Base-by-base conservation (phyloP, 1,140 invertebrate species). In the Palaemon carinicauda region DNA sequence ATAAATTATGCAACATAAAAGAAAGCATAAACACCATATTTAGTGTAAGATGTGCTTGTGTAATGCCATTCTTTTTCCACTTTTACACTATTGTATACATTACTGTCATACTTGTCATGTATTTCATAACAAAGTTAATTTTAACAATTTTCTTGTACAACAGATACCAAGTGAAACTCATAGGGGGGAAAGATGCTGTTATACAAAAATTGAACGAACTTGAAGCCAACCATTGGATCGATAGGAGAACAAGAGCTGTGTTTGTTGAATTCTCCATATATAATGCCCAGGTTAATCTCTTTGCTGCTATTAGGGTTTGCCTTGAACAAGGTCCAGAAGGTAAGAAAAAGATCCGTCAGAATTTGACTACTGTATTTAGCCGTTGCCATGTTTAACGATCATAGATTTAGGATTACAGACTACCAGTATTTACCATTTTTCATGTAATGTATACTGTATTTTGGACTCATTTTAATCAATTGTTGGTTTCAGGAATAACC, bases 241-340 rank as follows among this genome's bases (percentile, higher is more conserved):
- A 94, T 88, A 89, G 90, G 79, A 90, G 91, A 69, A 94, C 94
- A 0, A 83, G 94, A 84, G 93, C 93, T 17, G 91, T 94, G 5
- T 92, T 94, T 86, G 90, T 93, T 5, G 93, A 94, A 88, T 94
- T 94, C 88, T 93, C 93, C 0, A 91, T 92, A 15, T 94, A 93
- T 89, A 94, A 94, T 90, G 92, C 93, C 0, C 92, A 93, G 82
- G 87, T 91, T 89, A 88, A 83, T 80, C 50, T 88, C 87, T 51
- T 84, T 54, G 60, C 51, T 3, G 50, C 24, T 15, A 41, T 89
- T 88, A 53, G 73, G 89, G 87, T 93, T 12, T 87, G 87, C 33
- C 75, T 83, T 17, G 90, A 91, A 75, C 89, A 93, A 51, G 81
- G 90, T 15, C 77, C 89, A n/a, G 89, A 93, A 29, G 88, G 92